These are phyloP conservation scores for Nemurella pictetii DNA, from an alignment of 2,888 invertebrate genomes.

Conservation along the genomic window DNA sequence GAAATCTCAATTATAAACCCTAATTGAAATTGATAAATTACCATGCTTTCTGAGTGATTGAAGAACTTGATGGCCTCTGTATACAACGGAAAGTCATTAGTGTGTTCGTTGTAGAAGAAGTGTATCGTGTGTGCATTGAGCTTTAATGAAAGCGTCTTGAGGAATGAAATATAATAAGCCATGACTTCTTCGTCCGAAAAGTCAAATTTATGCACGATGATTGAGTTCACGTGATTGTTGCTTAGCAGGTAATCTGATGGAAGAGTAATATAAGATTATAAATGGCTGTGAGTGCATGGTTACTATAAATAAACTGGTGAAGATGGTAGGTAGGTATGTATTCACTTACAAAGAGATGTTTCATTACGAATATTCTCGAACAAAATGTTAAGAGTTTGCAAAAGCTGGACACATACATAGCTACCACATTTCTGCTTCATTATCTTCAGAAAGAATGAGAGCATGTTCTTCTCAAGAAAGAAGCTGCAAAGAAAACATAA, in stretches of 20 bases:
- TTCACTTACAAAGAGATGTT: conserved; percentile 96
- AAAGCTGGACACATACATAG: conserved; percentile 94
- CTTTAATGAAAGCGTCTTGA: conserved; percentile 97
- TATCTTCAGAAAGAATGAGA: conserved; percentile 95
- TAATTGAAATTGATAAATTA: too few relatives aligned
- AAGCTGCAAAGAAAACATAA: conserved; percentile 69
- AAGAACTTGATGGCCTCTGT: conserved; percentile 99
- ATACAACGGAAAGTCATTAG: conserved; percentile 98
- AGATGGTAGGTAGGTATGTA: too few relatives aligned
- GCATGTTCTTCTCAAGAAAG: conserved; percentile 98
- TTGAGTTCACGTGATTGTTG: conserved; percentile 99
- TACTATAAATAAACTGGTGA: background rate
- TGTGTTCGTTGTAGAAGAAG: conserved; percentile 99
- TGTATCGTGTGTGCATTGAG: conserved; percentile 98
- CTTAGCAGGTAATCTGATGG: conserved; percentile 92
- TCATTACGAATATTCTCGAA: conserved; percentile 99
- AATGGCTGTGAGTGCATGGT: conserved; percentile 21
- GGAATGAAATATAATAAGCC: conserved; percentile 99
- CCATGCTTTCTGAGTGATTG: conserved; percentile 99
- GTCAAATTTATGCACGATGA: conserved; percentile 99
- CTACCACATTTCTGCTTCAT: conserved; percentile 97
- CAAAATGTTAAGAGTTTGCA: conserved; percentile 97
- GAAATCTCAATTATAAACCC: too few relatives aligned
- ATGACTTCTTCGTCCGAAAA: conserved; percentile 99
- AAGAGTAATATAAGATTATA: conserved; percentile 32